phyloP scores from a whole-genome alignment of 2,797 vertebrate species.

The Notolepis coatsorum region DNA sequence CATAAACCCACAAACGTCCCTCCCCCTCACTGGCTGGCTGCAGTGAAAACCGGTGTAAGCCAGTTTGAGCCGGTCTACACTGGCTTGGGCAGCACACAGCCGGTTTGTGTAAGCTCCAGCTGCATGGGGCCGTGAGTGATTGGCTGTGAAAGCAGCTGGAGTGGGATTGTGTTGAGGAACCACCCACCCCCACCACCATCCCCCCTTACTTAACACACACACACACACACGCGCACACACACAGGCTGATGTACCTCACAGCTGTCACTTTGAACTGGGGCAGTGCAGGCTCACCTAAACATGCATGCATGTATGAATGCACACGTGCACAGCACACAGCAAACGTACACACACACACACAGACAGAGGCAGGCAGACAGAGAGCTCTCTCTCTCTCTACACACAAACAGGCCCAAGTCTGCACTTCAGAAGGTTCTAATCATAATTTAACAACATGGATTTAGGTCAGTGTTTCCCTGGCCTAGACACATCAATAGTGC shows the following conservation, averaged over 20 bases:
- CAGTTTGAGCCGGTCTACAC: conserved; percentile 75
- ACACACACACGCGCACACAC: conserved; percentile 1
- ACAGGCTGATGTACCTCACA: neutral
- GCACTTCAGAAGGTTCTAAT: too few relatives aligned
- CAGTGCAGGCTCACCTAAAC: too few relatives aligned
- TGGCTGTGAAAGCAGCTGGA: conserved; percentile 71
- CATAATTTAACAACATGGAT: too few relatives aligned
- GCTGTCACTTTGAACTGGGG: conserved; percentile 28
- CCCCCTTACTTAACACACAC: conserved; percentile 13
- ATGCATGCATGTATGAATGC: too few relatives aligned
- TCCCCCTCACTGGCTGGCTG: conserved; percentile 56
- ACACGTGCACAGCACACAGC: too few relatives aligned
- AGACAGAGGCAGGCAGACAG: too few relatives aligned
- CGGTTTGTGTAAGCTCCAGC: conserved; percentile 78
- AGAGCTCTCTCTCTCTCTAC: too few relatives aligned
- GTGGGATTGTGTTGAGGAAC: conserved; percentile 33
- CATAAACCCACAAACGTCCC: conserved; percentile 61
- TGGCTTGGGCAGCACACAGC: conserved; percentile 76
- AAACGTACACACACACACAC: too few relatives aligned
- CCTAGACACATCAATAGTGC: too few relatives aligned
- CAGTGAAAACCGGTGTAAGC: conserved; percentile 71
- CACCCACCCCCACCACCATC: neutral
- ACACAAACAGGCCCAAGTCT: too few relatives aligned
- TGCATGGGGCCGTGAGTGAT: conserved; percentile 64
- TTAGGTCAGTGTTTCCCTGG: too few relatives aligned